Percentiles rank a stretch among this genome's conserved stretches.
phyloP scores from a whole-genome alignment of 1,140 invertebrate species.

The Andrena cerasifolii region DNA sequence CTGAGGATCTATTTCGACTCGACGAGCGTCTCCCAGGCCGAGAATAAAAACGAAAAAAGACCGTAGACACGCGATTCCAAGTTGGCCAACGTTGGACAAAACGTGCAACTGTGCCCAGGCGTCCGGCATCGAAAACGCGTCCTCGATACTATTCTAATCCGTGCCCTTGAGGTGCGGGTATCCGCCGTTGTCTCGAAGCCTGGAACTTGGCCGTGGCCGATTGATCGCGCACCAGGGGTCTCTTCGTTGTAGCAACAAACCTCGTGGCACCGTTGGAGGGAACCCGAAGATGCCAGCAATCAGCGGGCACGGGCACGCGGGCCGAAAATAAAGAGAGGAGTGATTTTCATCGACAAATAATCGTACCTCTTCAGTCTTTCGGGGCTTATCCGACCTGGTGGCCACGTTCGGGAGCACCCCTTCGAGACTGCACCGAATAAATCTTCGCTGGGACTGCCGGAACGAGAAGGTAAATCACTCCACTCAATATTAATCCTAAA shows the following conservation, averaged over 20 bases:
- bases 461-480: neutral
- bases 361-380: slow-evolving; percentile 29
- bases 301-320: neutral
- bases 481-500: too few species aligned
- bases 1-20: neutral
- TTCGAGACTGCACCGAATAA: neutral
- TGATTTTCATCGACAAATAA: slow-evolving; percentile 40
- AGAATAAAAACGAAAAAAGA: neutral
- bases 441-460: neutral
- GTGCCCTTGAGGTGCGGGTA: slow-evolving; percentile 45
- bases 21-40: neutral
- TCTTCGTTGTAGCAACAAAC: slow-evolving; percentile 43
- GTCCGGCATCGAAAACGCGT: slow-evolving; percentile 17
- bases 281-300: slow-evolving; percentile 15
- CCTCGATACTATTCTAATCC: slow-evolving; percentile 57
- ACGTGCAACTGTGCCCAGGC: neutral
- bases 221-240: slow-evolving; percentile 46
- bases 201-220: slow-evolving; percentile 58
- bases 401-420: neutral
- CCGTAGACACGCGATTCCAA: neutral
- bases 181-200: neutral
- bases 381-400: slow-evolving; percentile 10
- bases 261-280: neutral
- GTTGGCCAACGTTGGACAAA: neutral
- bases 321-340: slow-evolving; percentile 45